Evolutionary conservation across 2,113 vertebrate genomes (phyloP).

Genomic region (Hoplias malabaricus): DNA sequence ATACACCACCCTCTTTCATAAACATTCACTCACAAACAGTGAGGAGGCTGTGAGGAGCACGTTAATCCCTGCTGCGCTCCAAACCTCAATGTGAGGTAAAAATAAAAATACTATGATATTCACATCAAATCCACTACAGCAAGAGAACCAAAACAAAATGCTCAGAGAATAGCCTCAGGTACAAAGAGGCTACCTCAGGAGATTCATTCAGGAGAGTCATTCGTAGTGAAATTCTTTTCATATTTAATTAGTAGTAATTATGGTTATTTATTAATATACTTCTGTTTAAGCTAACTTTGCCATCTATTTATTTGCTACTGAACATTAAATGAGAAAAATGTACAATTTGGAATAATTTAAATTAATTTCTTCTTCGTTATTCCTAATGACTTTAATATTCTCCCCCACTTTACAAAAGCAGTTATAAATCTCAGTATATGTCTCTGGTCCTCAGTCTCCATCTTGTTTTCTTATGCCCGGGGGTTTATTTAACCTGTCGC

Average conservation of each 20-base stretch:
- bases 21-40: slow-evolving; percentile 5
- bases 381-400: neutral
- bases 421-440: slow-evolving; percentile 13
- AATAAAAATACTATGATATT: slow-evolving; percentile 41
- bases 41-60: neutral
- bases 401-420: neutral
- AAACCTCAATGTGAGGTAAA: slow-evolving; percentile 7
- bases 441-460: slow-evolving; percentile 7
- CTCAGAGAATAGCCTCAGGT: slow-evolving; percentile 11
- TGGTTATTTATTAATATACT: neutral
- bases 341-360: too few relatives aligned
- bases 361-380: too few relatives aligned
- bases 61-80: slow-evolving; percentile 21
- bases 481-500: slow-evolving; percentile 67
- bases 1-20: neutral
- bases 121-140: slow-evolving; percentile 22
- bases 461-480: slow-evolving; percentile 54
- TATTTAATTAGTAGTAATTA: neutral
- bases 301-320: neutral
- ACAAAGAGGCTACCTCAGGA: neutral
- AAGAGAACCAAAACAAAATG: neutral
- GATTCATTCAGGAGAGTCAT: neutral
- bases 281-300: neutral
- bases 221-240: slow-evolving; percentile 1
- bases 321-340: neutral